Conservation (phyloP, 2,888 invertebrate genomes). For the Cheilosia impressa region DNA sequence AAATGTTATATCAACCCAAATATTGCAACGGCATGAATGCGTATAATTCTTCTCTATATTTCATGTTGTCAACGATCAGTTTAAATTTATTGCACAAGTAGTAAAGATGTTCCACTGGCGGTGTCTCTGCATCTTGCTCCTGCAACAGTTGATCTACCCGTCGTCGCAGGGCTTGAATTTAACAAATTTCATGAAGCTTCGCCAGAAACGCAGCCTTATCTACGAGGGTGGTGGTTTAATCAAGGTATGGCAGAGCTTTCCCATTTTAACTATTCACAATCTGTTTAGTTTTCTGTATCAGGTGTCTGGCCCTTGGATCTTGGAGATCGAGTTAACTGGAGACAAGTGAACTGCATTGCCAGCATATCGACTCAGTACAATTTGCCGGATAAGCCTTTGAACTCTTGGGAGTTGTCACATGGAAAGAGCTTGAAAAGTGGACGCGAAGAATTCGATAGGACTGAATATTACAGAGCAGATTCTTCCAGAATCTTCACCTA, state of each 20-base stretch:
- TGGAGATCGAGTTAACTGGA: conserved; percentile 79
- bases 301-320: conserved; percentile 78
- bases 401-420: conserved; percentile 78
- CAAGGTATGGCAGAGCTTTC: conserved; percentile 72
- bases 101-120: not conserved
- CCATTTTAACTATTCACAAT: not conserved
- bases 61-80: not conserved
- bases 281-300: conserved; percentile 76
- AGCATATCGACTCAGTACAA: conserved; percentile 79
- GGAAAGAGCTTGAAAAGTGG: conserved; percentile 7
- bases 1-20: not conserved
- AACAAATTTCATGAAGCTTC: conserved; percentile 60
- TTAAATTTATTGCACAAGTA: not conserved
- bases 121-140: not conserved
- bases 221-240: conserved; percentile 76
- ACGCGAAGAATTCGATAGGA: conserved; percentile 66
- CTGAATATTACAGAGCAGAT: conserved; percentile 77
- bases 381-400: conserved; percentile 79
- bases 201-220: conserved; percentile 76
- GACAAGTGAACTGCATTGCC: conserved; percentile 78
- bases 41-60: not conserved
- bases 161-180: conserved; percentile 14
- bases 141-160: not conserved
- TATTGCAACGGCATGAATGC: not conserved
- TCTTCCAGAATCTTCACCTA: conserved; percentile 80